Conservation (phyloP, 2,797 vertebrate species). For the Ctenopoma multispine region DNA sequence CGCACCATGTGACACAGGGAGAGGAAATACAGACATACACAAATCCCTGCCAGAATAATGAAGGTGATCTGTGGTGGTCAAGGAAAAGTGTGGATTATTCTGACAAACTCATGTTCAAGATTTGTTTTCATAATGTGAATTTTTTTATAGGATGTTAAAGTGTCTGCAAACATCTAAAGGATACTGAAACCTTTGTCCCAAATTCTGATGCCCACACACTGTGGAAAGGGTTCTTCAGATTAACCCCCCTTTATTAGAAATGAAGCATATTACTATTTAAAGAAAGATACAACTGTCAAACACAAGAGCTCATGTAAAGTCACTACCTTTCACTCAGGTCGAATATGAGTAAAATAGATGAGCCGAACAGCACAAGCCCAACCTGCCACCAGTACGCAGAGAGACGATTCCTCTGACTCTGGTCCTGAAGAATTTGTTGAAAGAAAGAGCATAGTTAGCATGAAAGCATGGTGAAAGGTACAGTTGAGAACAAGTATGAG, state of each 20-base stretch:
- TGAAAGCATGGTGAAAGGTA: neutral
- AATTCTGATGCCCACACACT: slow-evolving; percentile 49
- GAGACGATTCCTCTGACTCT: slow-evolving; percentile 89
- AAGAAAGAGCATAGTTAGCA: neutral
- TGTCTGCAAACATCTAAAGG: slow-evolving; percentile 25
- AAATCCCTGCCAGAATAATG: slow-evolving; percentile 43
- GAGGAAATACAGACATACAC: slow-evolving; percentile 85
- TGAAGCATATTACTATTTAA: slow-evolving; percentile 1
- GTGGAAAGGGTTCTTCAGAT: slow-evolving; percentile 62
- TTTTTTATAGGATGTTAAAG: too few relatives aligned
- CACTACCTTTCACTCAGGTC: slow-evolving; percentile 93
- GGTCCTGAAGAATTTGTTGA: slow-evolving; percentile 83
- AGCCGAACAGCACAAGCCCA: slow-evolving; percentile 91
- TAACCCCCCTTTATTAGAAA: slow-evolving; percentile 37
- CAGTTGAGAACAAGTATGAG: neutral
- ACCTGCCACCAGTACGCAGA: slow-evolving; percentile 94
- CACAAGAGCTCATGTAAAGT: neutral
- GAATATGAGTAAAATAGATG: slow-evolving; percentile 92
- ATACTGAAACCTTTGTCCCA: slow-evolving; percentile 49
- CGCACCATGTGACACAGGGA: slow-evolving; percentile 89
- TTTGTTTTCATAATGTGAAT: neutral
- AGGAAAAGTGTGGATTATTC: slow-evolving; percentile 9
- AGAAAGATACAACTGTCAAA: neutral
- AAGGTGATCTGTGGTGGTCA: slow-evolving; percentile 40
- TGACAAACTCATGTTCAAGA: neutral